A percentile compares a stretch with the other conserved stretches of the same genome.
phyloP scores from a whole-genome alignment of 1,140 invertebrate species.

The Tribolium madens region DNA sequence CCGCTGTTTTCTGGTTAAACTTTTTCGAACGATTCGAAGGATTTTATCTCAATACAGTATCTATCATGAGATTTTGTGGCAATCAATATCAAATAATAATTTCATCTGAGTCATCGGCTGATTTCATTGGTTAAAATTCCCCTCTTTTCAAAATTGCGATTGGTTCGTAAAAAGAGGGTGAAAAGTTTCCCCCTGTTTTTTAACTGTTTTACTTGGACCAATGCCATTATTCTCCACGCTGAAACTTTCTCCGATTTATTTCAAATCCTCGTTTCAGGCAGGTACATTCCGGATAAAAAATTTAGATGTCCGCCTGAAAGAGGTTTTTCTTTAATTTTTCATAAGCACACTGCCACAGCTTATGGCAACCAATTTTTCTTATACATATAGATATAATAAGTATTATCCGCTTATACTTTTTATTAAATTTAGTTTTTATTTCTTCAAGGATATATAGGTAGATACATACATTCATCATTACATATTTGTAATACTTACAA shows the following conservation, averaged over 20 bases:
- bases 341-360: background rate
- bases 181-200: conserved; percentile 58
- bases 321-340: background rate
- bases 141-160: conserved; percentile 54
- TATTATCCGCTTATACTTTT: too few species aligned
- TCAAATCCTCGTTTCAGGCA: background rate
- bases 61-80: conserved; percentile 19
- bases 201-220: conserved; percentile 59
- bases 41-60: conserved; percentile 17
- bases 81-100: conserved; percentile 53
- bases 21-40: background rate
- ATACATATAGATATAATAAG: too few species aligned
- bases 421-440: too few species aligned
- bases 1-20: background rate
- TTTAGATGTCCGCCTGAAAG: background rate
- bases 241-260: conserved; percentile 27
- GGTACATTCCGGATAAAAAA: conserved; percentile 32
- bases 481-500: too few species aligned
- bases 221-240: conserved; percentile 40
- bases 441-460: too few species aligned
- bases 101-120: conserved; percentile 50
- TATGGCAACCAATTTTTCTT: background rate
- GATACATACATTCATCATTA: too few species aligned
- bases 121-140: conserved; percentile 54
- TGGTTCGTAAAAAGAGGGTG: conserved; percentile 58